Percentiles rank a stretch among this genome's conserved stretches.
Evolutionary conservation across 2,888 invertebrate species (phyloP).

Genomic region (Drosophila hawaiiensis): DNA sequence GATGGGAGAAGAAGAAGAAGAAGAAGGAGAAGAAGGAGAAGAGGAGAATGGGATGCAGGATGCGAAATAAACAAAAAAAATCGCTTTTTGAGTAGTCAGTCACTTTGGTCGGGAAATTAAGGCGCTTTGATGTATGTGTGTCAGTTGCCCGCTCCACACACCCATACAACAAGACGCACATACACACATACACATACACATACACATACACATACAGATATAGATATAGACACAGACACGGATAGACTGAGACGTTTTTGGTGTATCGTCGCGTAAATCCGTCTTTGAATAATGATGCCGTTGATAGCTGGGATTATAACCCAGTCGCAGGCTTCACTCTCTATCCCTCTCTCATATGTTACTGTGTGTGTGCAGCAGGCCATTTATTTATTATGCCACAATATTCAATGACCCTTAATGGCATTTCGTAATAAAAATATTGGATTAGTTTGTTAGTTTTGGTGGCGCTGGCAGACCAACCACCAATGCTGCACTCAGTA

Average conservation of each 20-base stretch:
- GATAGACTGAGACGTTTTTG: conserved; percentile 35
- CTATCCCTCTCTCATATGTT: conserved; percentile 5
- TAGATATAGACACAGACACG: conserved; percentile 10
- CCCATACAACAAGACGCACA: not conserved
- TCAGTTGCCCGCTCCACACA: conserved; percentile 34
- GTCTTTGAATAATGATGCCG: conserved; percentile 81
- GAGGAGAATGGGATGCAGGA: not conserved
- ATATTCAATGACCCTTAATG: conserved; percentile 82
- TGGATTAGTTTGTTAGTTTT: conserved; percentile 81
- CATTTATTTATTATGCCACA: conserved; percentile 80
- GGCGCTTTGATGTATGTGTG: conserved; percentile 74
- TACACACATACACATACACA: not conserved
- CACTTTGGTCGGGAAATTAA: conserved; percentile 49
- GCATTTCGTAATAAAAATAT: conserved; percentile 81
- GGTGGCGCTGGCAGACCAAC: conserved; percentile 44
- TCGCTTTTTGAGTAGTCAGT: conserved; percentile 68
- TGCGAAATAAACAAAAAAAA: conserved; percentile 43
- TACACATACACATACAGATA: not conserved
- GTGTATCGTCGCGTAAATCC: conserved; percentile 71
- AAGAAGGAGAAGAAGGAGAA: not conserved
- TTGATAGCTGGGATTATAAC: conserved; percentile 76
- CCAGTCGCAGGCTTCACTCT: conserved; percentile 25
- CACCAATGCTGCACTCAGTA: conserved; percentile 24
- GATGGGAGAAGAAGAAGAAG: not conserved
- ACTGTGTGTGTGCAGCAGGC: conserved; percentile 30